Evolutionary conservation across 2,888 invertebrate species (phyloP), one percentile per base, ranked within the genome.

Genomic region (Cephus runcator): DNA sequence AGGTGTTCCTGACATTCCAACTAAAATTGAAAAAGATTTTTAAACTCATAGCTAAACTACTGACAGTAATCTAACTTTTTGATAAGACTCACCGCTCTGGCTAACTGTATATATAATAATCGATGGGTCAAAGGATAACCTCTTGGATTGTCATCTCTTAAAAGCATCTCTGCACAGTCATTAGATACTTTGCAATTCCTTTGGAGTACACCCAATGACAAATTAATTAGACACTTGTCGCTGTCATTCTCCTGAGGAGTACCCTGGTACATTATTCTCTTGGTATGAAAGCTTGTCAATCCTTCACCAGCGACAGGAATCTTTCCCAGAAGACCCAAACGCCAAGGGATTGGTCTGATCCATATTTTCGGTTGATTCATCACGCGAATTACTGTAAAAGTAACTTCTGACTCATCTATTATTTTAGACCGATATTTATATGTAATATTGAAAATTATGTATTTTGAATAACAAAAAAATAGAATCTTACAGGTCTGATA

Each of bases 51-150:
- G n/a, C 6, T 31, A 69, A 69, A 69, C 11, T 4, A 31, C 12
- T 11, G 11, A n/a, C 12, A 30, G 1, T 69, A 23, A 69, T 69
- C 1, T 30, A 69, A 30, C 30, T 15, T 40, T 15, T 4, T 12
- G 0, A 40, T 30, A 30, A 36, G 69, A 83, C 87, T 81, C 68
- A 90, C 88, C 23, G 88, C 86, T 76, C 78, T 82, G 1, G 90
- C 88, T 9, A 89, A 81, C 84, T 91, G 89, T 12, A 90, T 81
- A 77, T 89, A 88, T 31, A 92, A 83, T 69, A 92, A 84, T 81
- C 91, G 88, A 79, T 92, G 92, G 3, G 92, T 90, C 9, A 91
- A 83, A 31, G 92, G 89, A 82, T 92, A 92, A 68, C 90, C 92
- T 35, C 88, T 85, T 30, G 88, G 73, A 4, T 79, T 71, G 77